Evolutionary conservation across 2,888 invertebrate species (phyloP), one percentile per base, ranked within the genome.

Genomic region (Cantharis rustica): DNA sequence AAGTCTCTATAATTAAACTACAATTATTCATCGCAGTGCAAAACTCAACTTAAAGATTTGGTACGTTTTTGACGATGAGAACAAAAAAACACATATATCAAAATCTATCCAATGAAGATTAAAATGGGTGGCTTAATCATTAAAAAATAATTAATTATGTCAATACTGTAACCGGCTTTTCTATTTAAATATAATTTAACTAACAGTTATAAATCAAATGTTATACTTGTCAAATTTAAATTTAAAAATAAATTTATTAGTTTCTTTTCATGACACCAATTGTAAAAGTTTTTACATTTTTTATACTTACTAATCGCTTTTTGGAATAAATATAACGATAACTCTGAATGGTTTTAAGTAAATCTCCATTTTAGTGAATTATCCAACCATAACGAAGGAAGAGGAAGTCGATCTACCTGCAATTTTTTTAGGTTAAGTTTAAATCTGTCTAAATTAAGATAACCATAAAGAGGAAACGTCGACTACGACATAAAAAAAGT

Each of bases 1-100:
- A 31, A 68, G 61, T 75, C 63, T 73, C 68, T 75, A 77, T 77
- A 77, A 77, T 75, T 77, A 77, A 75, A 75, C 73, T 69, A 77
- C 66, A 77, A 77, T 77, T 77, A 77, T 75, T 72, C 70, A 77
- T 75, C 77, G 66, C 27, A 69, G 74, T 63, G 26, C 71, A 71
- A 73, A 76, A 68, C 31, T 71, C 69, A 73, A 71, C 73, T 66
- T 73, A n/a, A 66, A 66, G 16, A 20, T 20, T 17, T 23, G 9
- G 13, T 23, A 9, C 64, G 9, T 66, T 66, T 66, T 66, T 66
- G 17, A n/a, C 64, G 47, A 64, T 64, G 17, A 20, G 20, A 64
- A 64, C 64, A 68, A 68, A 68, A 23, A 23, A 73, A 61, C 23
- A 13, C 31, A 61, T 63, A 74, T 63, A 69, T 17, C 74, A 71